phyloP scores from a whole-genome alignment of 2,888 invertebrate species.

The Epiblema foenella region DNA sequence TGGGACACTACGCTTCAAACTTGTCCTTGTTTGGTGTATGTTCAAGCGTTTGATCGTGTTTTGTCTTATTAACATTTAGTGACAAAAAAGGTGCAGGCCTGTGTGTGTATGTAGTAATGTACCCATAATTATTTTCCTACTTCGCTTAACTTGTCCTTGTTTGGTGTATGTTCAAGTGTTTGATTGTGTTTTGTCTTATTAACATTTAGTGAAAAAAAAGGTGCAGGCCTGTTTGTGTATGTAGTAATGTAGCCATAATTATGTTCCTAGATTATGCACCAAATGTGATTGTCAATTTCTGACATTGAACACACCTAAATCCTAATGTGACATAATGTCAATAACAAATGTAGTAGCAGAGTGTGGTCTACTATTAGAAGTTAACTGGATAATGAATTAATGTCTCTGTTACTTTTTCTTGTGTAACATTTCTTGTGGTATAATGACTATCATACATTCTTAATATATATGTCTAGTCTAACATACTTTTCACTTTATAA shows the following conservation, averaged over 20 bases:
- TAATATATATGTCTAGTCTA: too few relatives aligned
- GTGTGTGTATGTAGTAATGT: not conserved
- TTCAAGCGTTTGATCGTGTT: not conserved
- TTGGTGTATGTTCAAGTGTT: conserved; percentile 27
- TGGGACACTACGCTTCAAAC: too few relatives aligned
- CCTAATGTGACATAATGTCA: too few relatives aligned
- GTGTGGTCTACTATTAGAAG: not conserved
- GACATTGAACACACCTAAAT: too few relatives aligned
- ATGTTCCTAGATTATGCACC: too few relatives aligned
- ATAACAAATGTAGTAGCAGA: not conserved
- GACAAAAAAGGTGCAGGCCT: not conserved
- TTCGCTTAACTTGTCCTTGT: conserved; percentile 1
- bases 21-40: conserved; percentile 28
- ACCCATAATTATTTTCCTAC: too few relatives aligned
- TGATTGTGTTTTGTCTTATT: conserved; percentile 4
- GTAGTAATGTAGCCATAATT: too few relatives aligned
- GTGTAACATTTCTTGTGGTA: too few relatives aligned
- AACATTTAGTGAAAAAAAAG: not conserved
- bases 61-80: conserved; percentile 9
- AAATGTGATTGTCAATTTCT: too few relatives aligned
- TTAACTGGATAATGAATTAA: not conserved
- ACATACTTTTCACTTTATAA: too few relatives aligned
- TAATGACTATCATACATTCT: too few relatives aligned
- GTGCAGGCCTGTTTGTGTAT: not conserved
- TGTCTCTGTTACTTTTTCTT: too few relatives aligned